A percentile compares a stretch with the other conserved stretches of the same genome.
phyloP scores from a whole-genome alignment of 2,888 invertebrate genomes.

The Beris morrisii region DNA sequence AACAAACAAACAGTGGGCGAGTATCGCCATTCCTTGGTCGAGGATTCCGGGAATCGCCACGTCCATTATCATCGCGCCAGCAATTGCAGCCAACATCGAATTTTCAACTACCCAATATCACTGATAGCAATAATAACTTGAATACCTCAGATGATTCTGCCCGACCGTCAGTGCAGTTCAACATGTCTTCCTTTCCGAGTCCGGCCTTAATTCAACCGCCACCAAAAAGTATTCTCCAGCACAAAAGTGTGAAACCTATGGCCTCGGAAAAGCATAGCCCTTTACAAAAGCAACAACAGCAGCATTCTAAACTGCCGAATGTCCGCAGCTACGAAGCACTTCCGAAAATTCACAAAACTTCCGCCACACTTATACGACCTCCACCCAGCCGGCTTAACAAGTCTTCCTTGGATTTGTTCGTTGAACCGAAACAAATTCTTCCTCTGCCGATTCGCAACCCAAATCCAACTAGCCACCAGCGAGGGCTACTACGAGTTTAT shows the following conservation, averaged over 20 bases:
- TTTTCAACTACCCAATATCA: conserved; percentile 18
- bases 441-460: conserved; percentile 45
- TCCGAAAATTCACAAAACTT: conserved; percentile 48
- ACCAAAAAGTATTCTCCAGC: conserved; percentile 52
- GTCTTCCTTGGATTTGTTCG: conserved; percentile 45
- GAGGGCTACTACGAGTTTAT: conserved; percentile 50
- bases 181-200: conserved; percentile 46
- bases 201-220: conserved; percentile 44
- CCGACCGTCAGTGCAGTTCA: conserved; percentile 54
- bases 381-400: conserved; percentile 45
- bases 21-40: conserved; percentile 66
- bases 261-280: conserved; percentile 2
- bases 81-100: conserved; percentile 42
- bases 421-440: conserved; percentile 45
- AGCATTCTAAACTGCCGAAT: conserved; percentile 36
- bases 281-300: conserved; percentile 18
- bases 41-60: conserved; percentile 54
- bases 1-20: conserved; percentile 57
- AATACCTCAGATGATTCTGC: conserved; percentile 49
- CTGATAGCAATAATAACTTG: conserved; percentile 32
- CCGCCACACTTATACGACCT: conserved; percentile 42
- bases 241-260: conserved; percentile 25
- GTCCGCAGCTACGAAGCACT: conserved; percentile 50
- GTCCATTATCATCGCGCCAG: conserved; percentile 28
- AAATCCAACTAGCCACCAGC: conserved; percentile 54